Conservation (phyloP, 1,140 invertebrate species). For the Adelges cooleyi region DNA sequence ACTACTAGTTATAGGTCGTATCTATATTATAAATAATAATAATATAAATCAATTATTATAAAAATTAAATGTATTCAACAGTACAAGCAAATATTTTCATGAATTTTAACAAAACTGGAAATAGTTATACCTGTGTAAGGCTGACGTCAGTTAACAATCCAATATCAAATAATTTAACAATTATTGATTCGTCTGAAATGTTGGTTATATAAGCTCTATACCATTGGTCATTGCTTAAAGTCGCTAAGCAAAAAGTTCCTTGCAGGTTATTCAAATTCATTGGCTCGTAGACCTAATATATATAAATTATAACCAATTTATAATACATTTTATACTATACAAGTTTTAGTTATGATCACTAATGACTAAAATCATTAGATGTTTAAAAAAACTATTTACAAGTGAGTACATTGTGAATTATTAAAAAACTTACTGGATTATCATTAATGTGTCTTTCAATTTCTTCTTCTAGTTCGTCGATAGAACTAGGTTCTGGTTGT, state of each 20-base stretch:
- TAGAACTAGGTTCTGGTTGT: slow-evolving; percentile 17
- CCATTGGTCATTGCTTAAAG: slow-evolving; percentile 4
- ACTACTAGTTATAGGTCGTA: not conserved
- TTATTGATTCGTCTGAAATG: not conserved
- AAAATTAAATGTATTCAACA: too few relatives aligned
- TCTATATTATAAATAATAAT: not conserved
- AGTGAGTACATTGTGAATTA: too few relatives aligned
- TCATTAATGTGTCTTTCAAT: not conserved
- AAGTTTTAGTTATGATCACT: too few relatives aligned
- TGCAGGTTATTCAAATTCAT: not conserved
- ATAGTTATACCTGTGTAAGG: not conserved
- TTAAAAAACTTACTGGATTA: not conserved
- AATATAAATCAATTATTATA: not conserved
- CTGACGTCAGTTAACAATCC: not conserved
- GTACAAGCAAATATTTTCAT: too few relatives aligned
- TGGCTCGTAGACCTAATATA: not conserved
- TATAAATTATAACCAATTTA: too few relatives aligned
- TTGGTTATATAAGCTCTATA: slow-evolving; percentile 1
- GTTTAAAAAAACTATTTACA: too few relatives aligned
- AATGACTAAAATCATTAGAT: too few relatives aligned
- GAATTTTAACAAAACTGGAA: too few relatives aligned
- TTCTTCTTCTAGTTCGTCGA: slow-evolving; percentile 19
- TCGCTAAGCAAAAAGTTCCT: not conserved
- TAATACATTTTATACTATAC: too few relatives aligned
- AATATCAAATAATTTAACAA: slow-evolving; percentile 19